These are phyloP conservation scores for Cordilura impudica DNA, from an alignment of 2,888 invertebrate genomes.

Conservation along the genomic window DNA sequence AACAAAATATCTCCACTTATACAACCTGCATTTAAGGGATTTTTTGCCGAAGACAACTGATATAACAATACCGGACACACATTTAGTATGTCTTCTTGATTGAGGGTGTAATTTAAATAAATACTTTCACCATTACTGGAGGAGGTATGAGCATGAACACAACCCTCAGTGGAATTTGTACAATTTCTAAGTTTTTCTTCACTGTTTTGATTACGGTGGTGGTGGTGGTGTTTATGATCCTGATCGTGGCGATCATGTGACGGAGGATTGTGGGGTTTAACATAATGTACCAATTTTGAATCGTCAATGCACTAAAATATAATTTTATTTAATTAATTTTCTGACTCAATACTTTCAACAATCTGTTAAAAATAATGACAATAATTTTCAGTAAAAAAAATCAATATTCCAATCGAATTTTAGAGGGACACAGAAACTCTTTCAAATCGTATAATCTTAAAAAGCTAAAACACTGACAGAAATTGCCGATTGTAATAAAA, in stretches of 20 bases:
- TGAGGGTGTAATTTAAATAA: conserved; percentile 66
- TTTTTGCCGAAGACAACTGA: conserved; percentile 81
- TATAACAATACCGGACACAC: conserved; percentile 85
- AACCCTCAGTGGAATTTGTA: conserved; percentile 54
- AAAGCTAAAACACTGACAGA: no score
- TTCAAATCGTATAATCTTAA: no score
- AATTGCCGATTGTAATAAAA: no score
- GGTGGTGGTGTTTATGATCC: conserved; percentile 31
- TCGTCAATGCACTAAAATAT: conserved; percentile 69
- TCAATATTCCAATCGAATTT: no score
- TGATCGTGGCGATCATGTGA: conserved; percentile 56
- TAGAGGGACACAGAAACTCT: no score
- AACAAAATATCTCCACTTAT: conserved; percentile 77
- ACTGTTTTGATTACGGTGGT: conserved; percentile 15
- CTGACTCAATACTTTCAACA: no score
- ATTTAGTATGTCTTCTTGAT: conserved; percentile 74
- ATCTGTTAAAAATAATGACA: no score
- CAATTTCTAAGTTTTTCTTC: conserved; percentile 64
- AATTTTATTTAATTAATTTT: background rate
- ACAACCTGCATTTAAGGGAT: conserved; percentile 80
- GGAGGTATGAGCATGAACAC: conserved; percentile 55
- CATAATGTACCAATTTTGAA: conserved; percentile 69
- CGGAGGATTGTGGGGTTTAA: conserved; percentile 67
- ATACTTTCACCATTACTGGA: conserved; percentile 43
- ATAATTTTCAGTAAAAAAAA: no score